Percentiles rank a stretch among this genome's conserved stretches.
phyloP scores from a whole-genome alignment of 1,140 invertebrate genomes.

The Oryzaephilus surinamensis region DNA sequence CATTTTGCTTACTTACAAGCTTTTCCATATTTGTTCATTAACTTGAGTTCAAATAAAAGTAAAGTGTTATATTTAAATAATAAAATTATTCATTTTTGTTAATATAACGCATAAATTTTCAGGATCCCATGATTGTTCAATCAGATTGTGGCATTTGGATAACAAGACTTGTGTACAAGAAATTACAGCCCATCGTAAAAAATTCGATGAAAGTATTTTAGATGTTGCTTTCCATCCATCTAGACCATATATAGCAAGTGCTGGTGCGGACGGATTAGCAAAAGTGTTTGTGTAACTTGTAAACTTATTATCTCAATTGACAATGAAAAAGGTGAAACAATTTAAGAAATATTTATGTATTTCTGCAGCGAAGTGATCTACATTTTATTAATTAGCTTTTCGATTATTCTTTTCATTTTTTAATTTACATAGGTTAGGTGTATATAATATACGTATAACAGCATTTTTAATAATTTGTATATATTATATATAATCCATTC shows the following conservation, averaged over 20 bases:
- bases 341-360: conserved; percentile 1
- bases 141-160: conserved; percentile 98
- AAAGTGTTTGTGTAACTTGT: conserved; percentile 75
- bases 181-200: conserved; percentile 98
- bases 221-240: conserved; percentile 99
- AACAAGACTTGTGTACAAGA: conserved; percentile 98
- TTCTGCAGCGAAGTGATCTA: not conserved
- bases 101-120: too few relatives aligned
- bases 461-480: conserved; percentile 11
- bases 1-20: too few relatives aligned
- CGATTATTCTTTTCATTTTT: conserved; percentile 3
- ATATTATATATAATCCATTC: conserved; percentile 15
- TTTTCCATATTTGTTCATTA: too few relatives aligned
- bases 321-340: not conserved
- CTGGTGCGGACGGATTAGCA: conserved; percentile 94
- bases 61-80: too few relatives aligned
- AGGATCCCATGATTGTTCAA: conserved; percentile 95
- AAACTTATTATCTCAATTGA: not conserved
- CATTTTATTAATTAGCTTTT: conserved; percentile 5
- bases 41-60: too few relatives aligned
- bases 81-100: too few relatives aligned
- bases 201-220: conserved; percentile 98
- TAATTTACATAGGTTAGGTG: conserved; percentile 11
- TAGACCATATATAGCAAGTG: conserved; percentile 95
- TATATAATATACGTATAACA: too few relatives aligned